phyloP scores from a whole-genome alignment of 2,113 vertebrate species.

The Sturnus vulgaris region DNA sequence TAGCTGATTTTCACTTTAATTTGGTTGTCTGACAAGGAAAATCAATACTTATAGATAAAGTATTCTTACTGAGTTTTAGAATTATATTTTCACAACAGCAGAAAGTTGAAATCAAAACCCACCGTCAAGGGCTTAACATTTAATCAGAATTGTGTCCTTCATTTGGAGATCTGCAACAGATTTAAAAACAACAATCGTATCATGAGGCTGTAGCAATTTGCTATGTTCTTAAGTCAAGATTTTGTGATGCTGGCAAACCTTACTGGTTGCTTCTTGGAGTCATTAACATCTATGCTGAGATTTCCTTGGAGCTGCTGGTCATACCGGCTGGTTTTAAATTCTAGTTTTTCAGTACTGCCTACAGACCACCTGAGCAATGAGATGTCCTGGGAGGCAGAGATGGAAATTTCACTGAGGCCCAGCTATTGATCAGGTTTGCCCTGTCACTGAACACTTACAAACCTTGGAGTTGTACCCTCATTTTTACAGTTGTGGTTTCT shows the following conservation, averaged over 20 bases:
- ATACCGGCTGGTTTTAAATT: neutral
- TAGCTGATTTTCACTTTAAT: neutral
- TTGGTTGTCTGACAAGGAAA: neutral
- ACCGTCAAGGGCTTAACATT: neutral
- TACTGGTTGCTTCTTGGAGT: neutral
- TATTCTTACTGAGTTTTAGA: neutral
- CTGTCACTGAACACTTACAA: neutral
- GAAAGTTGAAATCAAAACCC: conserved; percentile 12
- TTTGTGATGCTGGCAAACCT: neutral
- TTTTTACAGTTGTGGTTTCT: neutral
- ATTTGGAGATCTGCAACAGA: neutral
- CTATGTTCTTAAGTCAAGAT: neutral
- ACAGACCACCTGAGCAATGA: neutral
- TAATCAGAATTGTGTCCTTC: neutral
- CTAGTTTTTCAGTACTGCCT: neutral
- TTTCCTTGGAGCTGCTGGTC: neutral
- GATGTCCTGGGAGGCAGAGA: neutral
- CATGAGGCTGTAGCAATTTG: neutral
- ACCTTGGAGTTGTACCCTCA: neutral
- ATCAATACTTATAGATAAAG: neutral
- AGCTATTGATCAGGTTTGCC: neutral
- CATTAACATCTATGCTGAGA: neutral
- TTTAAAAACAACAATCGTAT: neutral
- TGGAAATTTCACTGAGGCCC: neutral
- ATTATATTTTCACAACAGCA: neutral